Evolutionary conservation across 2,113 vertebrate genomes (phyloP).

Genomic region (Pycnonotus jocosus): DNA sequence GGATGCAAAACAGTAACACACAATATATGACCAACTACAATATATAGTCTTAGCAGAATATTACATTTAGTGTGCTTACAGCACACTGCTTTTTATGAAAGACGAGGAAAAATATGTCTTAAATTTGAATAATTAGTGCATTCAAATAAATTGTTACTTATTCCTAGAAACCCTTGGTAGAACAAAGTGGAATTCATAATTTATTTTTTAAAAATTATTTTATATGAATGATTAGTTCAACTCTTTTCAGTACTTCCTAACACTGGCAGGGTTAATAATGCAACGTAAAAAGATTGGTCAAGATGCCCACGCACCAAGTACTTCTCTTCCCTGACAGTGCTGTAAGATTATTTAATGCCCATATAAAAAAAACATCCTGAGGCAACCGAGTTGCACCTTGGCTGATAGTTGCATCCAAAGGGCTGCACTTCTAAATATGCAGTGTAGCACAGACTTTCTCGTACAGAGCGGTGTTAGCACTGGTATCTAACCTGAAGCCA

Average conservation of each 20-base stretch:
- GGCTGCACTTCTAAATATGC: neutral
- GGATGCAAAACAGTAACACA: neutral
- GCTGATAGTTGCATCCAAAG: neutral
- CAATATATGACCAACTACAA: neutral
- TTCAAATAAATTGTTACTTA: neutral
- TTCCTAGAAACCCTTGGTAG: neutral
- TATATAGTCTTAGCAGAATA: neutral
- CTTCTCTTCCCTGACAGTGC: neutral
- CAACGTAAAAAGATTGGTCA: neutral
- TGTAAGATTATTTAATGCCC: conserved; percentile 1
- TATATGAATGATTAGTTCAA: neutral
- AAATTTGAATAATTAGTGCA: neutral
- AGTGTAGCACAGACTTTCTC: neutral
- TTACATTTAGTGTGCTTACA: neutral
- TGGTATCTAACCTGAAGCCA: neutral
- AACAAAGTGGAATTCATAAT: neutral
- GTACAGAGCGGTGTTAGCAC: neutral
- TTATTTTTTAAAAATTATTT: neutral
- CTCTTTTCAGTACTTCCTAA: neutral
- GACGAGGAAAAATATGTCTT: neutral
- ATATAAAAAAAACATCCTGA: neutral
- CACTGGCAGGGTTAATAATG: neutral
- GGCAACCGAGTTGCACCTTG: neutral
- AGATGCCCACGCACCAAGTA: neutral
- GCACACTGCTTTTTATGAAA: neutral